A percentile compares a stretch with the other conserved stretches of the same genome.
These are phyloP conservation scores for Dicyrtomina minuta DNA, from an alignment of 2,888 invertebrate species.

Conservation along the genomic window DNA sequence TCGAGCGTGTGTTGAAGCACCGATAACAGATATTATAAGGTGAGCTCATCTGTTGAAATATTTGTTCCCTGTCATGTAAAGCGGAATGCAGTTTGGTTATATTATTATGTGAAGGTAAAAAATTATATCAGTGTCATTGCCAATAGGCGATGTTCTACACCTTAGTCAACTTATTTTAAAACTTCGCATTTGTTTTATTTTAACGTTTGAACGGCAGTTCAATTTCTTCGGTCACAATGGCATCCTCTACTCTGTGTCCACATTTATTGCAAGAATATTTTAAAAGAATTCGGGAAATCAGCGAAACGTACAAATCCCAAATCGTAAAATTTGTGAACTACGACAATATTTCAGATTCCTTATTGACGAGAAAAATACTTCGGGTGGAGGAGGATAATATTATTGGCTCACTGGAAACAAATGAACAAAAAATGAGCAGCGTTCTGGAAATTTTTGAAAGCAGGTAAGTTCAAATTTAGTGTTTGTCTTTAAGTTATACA, in stretches of 20 bases:
- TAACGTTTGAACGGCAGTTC: background rate
- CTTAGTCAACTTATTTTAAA: too few relatives aligned
- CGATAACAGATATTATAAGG: too few relatives aligned
- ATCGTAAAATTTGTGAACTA: slow-evolving; percentile 41
- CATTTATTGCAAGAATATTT: slow-evolving; percentile 47
- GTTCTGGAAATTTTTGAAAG: slow-evolving; percentile 14
- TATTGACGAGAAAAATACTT: slow-evolving; percentile 17
- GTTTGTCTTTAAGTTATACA: too few relatives aligned
- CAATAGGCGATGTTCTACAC: too few relatives aligned
- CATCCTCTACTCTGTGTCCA: slow-evolving; percentile 36
- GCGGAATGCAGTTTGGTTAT: too few relatives aligned
- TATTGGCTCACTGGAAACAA: background rate
- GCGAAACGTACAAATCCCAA: slow-evolving; percentile 40
- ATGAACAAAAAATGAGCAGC: slow-evolving; percentile 2
- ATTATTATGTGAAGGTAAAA: too few relatives aligned
- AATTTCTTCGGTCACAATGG: slow-evolving; percentile 3
- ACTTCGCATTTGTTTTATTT: too few relatives aligned
- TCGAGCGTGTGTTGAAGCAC: too few relatives aligned
- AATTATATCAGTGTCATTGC: background rate
- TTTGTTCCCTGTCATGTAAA: too few relatives aligned
- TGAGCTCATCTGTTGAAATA: too few relatives aligned
- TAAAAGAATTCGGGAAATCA: slow-evolving; percentile 42
- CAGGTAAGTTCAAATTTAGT: slow-evolving; percentile 24
- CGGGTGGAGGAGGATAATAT: slow-evolving; percentile 3
- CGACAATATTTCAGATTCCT: slow-evolving; percentile 10